Percentiles rank a stretch among this genome's conserved stretches.
phyloP scores from a whole-genome alignment of 2,797 vertebrate species.

The Apogon talboti region DNA sequence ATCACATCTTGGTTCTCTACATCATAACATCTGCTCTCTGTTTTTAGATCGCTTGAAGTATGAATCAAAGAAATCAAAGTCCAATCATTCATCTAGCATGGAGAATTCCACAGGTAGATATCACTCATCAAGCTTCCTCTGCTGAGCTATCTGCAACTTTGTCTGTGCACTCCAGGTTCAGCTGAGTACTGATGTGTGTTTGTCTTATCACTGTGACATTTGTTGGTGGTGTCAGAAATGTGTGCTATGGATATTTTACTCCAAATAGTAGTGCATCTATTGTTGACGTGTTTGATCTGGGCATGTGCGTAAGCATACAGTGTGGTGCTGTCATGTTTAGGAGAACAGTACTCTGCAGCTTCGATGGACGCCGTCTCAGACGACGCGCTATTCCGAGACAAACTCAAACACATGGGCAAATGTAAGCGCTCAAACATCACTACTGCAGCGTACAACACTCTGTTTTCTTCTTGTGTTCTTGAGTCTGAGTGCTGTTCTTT shows the following conservation, averaged over 20 bases:
- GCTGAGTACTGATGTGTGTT: slow-evolving; percentile 33
- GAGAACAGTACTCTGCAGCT: slow-evolving; percentile 80
- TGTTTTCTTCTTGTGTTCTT: neutral
- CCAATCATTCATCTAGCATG: slow-evolving; percentile 84
- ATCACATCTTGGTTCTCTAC: slow-evolving; percentile 34
- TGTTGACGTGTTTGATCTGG: slow-evolving; percentile 11
- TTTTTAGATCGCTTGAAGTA: slow-evolving; percentile 98
- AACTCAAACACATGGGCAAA: slow-evolving; percentile 98
- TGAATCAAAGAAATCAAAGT: slow-evolving; percentile 95
- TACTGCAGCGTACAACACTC: neutral
- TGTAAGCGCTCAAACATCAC: too few relatives aligned
- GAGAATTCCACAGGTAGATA: slow-evolving; percentile 84
- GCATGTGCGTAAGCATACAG: slow-evolving; percentile 19
- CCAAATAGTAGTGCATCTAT: slow-evolving; percentile 13
- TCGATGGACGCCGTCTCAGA: slow-evolving; percentile 89
- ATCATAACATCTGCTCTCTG: slow-evolving; percentile 75
- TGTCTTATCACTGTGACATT: slow-evolving; percentile 34
- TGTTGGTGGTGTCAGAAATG: slow-evolving; percentile 29
- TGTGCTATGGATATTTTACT: neutral
- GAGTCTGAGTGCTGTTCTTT: slow-evolving; percentile 34
- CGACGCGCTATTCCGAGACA: slow-evolving; percentile 97
- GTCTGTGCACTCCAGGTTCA: slow-evolving; percentile 15
- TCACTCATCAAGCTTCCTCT: slow-evolving; percentile 62
- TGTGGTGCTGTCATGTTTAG: slow-evolving; percentile 64
- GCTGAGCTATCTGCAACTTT: slow-evolving; percentile 33